A percentile compares a stretch with the other conserved stretches of the same genome.
Conservation (phyloP, 2,888 invertebrate genomes). For the Mythimna loreyi region DNA sequence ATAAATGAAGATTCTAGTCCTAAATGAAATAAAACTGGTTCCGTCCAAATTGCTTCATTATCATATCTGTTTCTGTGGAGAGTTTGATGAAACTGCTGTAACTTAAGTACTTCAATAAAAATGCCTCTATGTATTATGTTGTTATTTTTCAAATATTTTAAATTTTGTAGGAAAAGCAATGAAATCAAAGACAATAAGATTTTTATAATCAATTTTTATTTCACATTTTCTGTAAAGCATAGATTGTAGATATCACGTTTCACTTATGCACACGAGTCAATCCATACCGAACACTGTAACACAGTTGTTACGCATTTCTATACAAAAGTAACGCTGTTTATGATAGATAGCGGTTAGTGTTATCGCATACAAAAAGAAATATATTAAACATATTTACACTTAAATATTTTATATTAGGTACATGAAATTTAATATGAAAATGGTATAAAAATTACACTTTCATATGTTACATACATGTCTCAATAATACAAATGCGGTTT, state of each 20-base stretch:
- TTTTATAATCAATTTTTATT: conserved; percentile 89
- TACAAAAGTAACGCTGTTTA: conserved; percentile 86
- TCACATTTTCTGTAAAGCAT: conserved; percentile 90
- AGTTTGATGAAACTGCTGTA: conserved; percentile 65
- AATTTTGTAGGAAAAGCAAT: background rate
- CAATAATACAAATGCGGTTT: conserved; percentile 88
- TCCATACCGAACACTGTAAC: conserved; percentile 87
- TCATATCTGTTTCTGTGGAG: conserved; percentile 72
- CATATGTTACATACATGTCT: conserved; percentile 86
- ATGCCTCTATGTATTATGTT: conserved; percentile 33
- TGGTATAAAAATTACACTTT: conserved; percentile 91
- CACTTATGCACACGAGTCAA: conserved; percentile 90
- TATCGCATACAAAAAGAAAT: conserved; percentile 87
- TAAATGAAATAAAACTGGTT: conserved; percentile 82
- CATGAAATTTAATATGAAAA: conserved; percentile 90
- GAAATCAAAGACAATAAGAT: conserved; percentile 44
- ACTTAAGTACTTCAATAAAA: conserved; percentile 68
- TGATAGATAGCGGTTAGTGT: conserved; percentile 88
- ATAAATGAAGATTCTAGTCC: conserved; percentile 83
- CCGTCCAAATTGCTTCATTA: conserved; percentile 88
- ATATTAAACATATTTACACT: conserved; percentile 89
- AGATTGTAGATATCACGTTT: conserved; percentile 91
- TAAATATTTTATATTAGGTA: conserved; percentile 87
- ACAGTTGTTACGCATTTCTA: conserved; percentile 83
- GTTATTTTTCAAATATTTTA: conserved; percentile 16